These are phyloP conservation scores for Sebastes aleutianus DNA, from an alignment of 2,797 vertebrate genomes.

Conservation along the genomic window DNA sequence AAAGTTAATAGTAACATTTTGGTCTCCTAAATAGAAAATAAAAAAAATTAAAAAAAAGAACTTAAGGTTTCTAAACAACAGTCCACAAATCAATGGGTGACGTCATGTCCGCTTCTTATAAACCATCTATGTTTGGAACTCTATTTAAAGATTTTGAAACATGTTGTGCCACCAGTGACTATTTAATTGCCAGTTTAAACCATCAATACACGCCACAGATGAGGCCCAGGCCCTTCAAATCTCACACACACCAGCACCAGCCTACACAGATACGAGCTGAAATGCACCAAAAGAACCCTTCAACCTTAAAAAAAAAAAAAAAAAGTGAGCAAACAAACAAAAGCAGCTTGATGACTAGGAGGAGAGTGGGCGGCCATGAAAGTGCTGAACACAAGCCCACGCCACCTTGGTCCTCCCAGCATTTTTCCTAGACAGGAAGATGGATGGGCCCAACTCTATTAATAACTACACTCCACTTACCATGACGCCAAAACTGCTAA, in stretches of 20 bases:
- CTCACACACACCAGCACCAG: constrained; percentile 11
- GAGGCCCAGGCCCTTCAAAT: constrained; percentile 9
- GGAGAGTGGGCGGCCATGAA: constrained; percentile 71
- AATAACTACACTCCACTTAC: constrained; percentile 81
- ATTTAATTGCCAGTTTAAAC: neutral
- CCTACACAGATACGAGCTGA: constrained; percentile 36
- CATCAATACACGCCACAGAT: neutral
- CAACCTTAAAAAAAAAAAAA: constrained; percentile 25
- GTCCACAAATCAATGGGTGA: too few relatives aligned
- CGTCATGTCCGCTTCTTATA: too few relatives aligned
- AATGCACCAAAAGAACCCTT: constrained; percentile 50
- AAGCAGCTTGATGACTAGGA: constrained; percentile 69
- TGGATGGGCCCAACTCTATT: constrained; percentile 80
- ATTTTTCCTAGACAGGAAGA: constrained; percentile 79
- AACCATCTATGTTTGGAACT: neutral
- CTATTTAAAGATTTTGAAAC: neutral
- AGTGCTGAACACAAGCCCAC: constrained; percentile 77
- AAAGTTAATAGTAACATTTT: too few relatives aligned
- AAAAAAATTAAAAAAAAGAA: too few relatives aligned
- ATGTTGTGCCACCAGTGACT: neutral
- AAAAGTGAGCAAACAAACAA: constrained; percentile 61
- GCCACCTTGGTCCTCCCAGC: constrained; percentile 74
- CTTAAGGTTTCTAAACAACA: too few relatives aligned
- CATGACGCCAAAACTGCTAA: constrained; percentile 77
- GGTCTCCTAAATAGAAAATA: too few relatives aligned